phyloP scores from a whole-genome alignment of 1,140 invertebrate species.

The Cyrtorhinus lividipennis region DNA sequence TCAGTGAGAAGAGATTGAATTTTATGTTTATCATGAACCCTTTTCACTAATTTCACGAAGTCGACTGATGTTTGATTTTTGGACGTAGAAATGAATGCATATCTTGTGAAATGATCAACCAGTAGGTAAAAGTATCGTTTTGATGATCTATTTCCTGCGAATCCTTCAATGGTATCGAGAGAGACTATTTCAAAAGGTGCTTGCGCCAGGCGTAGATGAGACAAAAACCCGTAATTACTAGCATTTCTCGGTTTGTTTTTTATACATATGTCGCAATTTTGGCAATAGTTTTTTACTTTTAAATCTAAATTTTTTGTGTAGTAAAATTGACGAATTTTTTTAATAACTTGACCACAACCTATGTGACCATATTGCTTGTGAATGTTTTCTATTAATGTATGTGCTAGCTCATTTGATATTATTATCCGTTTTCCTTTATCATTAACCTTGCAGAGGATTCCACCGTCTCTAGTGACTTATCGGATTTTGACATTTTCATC shows the following conservation, averaged over 20 bases:
- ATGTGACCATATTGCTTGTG: no score
- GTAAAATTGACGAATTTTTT: no score
- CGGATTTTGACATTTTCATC: background rate
- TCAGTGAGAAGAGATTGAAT: background rate
- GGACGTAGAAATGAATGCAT: no score
- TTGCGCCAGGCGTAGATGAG: constrained; percentile 8
- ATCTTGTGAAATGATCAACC: no score
- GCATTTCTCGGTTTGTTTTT: constrained; percentile 16
- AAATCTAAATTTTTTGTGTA: no score
- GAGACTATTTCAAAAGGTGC: constrained; percentile 29
- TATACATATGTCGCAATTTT: no score
- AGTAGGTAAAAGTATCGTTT: constrained; percentile 25
- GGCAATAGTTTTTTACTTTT: no score
- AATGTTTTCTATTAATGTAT: constrained; percentile 9
- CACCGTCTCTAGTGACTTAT: background rate
- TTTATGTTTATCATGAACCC: no score
- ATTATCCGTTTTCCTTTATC: constrained; percentile 10
- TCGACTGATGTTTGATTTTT: constrained; percentile 5
- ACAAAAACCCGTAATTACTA: background rate
- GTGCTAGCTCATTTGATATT: constrained; percentile 1
- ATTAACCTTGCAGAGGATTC: no score
- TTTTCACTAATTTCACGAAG: no score
- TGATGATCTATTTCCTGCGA: no score
- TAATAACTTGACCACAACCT: no score
- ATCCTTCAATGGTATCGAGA: constrained; percentile 26